phyloP scores from a whole-genome alignment of 2,888 invertebrate species.

The Epistrophe eligans region DNA sequence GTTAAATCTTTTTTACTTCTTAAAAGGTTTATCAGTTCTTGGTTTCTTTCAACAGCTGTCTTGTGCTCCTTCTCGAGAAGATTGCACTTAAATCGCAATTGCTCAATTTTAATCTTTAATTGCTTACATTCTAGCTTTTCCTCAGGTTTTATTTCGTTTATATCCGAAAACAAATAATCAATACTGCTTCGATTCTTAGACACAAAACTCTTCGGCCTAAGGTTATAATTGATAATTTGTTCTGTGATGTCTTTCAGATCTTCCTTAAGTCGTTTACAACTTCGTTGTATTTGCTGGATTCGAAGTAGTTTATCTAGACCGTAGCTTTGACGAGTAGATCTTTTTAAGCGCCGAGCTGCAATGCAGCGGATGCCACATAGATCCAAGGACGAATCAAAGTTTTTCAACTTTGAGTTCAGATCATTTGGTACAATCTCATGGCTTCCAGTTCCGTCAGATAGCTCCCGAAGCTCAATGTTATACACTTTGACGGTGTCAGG shows the following conservation, averaged over 20 bases:
- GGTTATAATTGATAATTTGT: constrained; percentile 85
- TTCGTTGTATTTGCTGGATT: constrained; percentile 89
- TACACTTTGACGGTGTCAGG: constrained; percentile 53
- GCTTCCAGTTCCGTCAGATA: constrained; percentile 3
- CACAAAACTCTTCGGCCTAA: constrained; percentile 79
- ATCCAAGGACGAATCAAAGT: constrained; percentile 34
- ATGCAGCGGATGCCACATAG: constrained; percentile 82
- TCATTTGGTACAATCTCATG: constrained; percentile 38
- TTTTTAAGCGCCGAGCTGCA: constrained; percentile 84
- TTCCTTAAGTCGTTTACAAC: constrained; percentile 88
- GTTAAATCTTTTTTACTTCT: constrained; percentile 29
- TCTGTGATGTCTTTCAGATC: constrained; percentile 85
- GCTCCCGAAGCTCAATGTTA: constrained; percentile 38
- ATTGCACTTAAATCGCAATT: constrained; percentile 78
- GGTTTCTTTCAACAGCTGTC: constrained; percentile 32
- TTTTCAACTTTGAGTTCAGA: constrained; percentile 34
- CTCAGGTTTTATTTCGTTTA: constrained; percentile 81
- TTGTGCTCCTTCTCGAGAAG: constrained; percentile 58
- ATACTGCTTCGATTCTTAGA: constrained; percentile 79
- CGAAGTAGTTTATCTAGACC: constrained; percentile 89
- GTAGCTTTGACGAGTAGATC: constrained; percentile 90
- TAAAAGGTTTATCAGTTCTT: constrained; percentile 64
- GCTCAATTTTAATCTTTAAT: constrained; percentile 86
- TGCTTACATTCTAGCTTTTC: constrained; percentile 71
- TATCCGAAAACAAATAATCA: constrained; percentile 74